These are phyloP conservation scores for Tauraco erythrolophus DNA, from an alignment of 2,113 vertebrate genomes.

Conservation along the genomic window DNA sequence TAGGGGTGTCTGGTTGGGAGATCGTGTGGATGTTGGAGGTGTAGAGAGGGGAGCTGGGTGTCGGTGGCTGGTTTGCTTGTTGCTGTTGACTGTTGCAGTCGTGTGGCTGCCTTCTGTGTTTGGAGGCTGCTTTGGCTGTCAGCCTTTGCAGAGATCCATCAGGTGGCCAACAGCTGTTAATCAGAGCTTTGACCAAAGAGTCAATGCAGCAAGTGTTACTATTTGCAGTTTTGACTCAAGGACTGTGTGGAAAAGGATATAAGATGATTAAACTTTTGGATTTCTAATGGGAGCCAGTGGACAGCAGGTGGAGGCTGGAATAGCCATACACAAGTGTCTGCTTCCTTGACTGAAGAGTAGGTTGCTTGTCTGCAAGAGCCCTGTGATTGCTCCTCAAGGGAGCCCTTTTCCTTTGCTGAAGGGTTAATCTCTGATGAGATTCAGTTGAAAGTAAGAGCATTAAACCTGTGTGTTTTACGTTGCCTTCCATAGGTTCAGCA, in stretches of 20 bases:
- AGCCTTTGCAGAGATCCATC: neutral
- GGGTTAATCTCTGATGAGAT: neutral
- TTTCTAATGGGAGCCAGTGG: neutral
- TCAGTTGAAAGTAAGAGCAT: neutral
- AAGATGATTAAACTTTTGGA: neutral
- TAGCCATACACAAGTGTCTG: neutral
- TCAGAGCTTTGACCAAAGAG: neutral
- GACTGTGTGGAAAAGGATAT: neutral
- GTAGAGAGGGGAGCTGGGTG: neutral
- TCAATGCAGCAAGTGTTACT: neutral
- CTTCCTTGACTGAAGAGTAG: neutral
- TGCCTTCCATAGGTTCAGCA: slow-evolving; percentile 73
- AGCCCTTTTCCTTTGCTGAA: neutral
- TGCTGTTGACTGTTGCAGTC: neutral
- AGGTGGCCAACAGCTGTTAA: neutral
- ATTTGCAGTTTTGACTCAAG: neutral
- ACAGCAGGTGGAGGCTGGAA: neutral
- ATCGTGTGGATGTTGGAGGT: neutral
- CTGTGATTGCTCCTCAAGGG: neutral
- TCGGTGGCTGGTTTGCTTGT: neutral
- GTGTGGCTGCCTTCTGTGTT: neutral
- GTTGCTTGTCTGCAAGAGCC: neutral
- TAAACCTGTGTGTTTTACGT: rapidly evolving
- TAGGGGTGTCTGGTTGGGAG: neutral
- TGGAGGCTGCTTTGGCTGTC: neutral